These are phyloP conservation scores for Rhegmatorhina hoffmannsi DNA, from an alignment of 2,113 vertebrate species.

Conservation along the genomic window DNA sequence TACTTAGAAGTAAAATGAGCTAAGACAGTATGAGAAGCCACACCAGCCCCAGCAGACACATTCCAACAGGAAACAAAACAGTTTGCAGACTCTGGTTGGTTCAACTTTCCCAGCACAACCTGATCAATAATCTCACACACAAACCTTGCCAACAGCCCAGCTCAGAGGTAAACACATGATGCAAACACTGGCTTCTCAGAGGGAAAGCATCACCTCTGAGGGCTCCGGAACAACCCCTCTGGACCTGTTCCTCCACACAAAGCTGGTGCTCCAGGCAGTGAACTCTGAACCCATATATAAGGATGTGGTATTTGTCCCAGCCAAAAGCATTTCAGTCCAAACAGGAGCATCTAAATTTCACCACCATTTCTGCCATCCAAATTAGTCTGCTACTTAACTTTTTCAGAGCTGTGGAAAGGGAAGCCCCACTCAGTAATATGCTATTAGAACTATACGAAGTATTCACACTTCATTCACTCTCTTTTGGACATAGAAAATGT, in stretches of 20 bases:
- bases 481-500: background rate
- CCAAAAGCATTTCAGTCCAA: background rate
- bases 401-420: background rate
- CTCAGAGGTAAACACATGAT: background rate
- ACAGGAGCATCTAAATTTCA: background rate
- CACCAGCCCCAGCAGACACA: rapidly evolving
- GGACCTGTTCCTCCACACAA: rapidly evolving
- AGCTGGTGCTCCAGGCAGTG: background rate
- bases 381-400: background rate
- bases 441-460: background rate
- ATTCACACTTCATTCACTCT: background rate
- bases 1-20: background rate
- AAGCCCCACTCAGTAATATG: background rate
- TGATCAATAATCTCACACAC: rapidly evolving
- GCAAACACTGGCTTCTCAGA: background rate
- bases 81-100: background rate
- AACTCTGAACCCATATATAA: background rate
- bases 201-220: background rate
- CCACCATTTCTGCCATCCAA: background rate
- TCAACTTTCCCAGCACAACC: background rate
- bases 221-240: background rate
- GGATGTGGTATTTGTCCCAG: background rate
- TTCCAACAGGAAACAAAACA: background rate
- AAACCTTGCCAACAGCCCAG: background rate
- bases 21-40: background rate